phyloP scores from a whole-genome alignment of 2,113 vertebrate genomes.

The Aspidoscelis tigris region DNA sequence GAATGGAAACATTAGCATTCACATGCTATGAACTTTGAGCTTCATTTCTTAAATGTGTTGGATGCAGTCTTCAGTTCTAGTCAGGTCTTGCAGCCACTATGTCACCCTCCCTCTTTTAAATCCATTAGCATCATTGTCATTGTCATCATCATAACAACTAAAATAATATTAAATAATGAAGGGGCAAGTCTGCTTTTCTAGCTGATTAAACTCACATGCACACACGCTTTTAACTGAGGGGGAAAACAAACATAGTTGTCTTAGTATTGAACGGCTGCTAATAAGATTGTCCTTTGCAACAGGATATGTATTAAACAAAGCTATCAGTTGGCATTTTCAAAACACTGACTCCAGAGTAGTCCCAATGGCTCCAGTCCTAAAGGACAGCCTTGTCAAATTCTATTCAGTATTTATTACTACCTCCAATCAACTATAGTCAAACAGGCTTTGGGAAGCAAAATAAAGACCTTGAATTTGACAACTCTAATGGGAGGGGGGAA shows the following conservation, averaged over 20 bases:
- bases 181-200: too few species aligned
- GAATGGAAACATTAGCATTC: too few species aligned
- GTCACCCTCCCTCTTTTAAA: too few species aligned
- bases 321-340: not conserved
- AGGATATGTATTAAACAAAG: not conserved
- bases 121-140: too few species aligned
- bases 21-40: too few species aligned
- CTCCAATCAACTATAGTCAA: constrained; percentile 1
- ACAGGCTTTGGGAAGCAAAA: constrained; percentile 43
- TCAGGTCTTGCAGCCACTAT: too few species aligned
- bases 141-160: too few species aligned
- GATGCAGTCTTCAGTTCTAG: too few species aligned
- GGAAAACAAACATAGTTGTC: not conserved
- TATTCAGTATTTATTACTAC: not conserved
- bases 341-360: constrained; percentile 1
- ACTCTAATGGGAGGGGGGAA: not conserved
- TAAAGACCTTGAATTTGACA: constrained; percentile 31
- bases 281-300: not conserved
- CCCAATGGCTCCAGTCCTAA: not conserved
- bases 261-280: not conserved
- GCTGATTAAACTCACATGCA: not conserved
- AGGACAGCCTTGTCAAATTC: constrained; percentile 6
- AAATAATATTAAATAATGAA: too few species aligned
- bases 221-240: not conserved
- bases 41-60: too few species aligned